Evolutionary conservation across 2,888 invertebrate genomes (phyloP), one percentile per base, ranked within the genome.

Genomic region (Thalpophila matura): DNA sequence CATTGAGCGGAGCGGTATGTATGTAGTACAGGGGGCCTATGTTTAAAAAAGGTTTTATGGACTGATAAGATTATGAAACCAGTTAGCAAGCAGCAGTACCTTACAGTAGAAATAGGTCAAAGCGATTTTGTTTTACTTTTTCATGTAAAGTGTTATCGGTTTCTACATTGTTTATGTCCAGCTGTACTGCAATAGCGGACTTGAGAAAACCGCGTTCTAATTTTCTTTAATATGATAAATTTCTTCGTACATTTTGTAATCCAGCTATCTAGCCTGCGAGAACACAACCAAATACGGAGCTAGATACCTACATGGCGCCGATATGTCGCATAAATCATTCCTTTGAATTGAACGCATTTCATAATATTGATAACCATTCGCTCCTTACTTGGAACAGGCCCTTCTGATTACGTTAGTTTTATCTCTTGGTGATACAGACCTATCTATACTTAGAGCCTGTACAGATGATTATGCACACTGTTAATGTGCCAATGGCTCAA

Each of bases 291-390:
- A 59, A 67, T 57, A 64, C n/a, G 72, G 68, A 38, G 42, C 38
- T 12, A 31, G 27, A 35, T 66, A 57, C 40, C 26, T 62, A n/a
- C n/a, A n/a, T 54, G 62, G 38, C 72, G 72, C 33, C 58, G 56
- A 46, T 56, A 59, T 43, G 61, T 51, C 58, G 59, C 57, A 70
- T 58, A 50, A 64, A 64, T 75, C 50, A 68, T 57, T 59, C 56
- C 47, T 53, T 42, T 35, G 27, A 49, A 29, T 40, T 37, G 26
- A 58, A 50, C 37, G 24, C 45, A 61, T 76, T 72, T 68, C 47
- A 51, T 72, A 68, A 55, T 56, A 55, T 58, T 63, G 50, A 72
- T 72, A 75, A 75, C 37, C 24, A 58, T 59, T 51, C 31, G 29
- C 26, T 18, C 0, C 33, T 45, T 45, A 31, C 26, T 57, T 43